Percentiles rank a stretch among this genome's conserved stretches.
phyloP scores from a whole-genome alignment of 2,888 invertebrate genomes.

The Acleris emargana region DNA sequence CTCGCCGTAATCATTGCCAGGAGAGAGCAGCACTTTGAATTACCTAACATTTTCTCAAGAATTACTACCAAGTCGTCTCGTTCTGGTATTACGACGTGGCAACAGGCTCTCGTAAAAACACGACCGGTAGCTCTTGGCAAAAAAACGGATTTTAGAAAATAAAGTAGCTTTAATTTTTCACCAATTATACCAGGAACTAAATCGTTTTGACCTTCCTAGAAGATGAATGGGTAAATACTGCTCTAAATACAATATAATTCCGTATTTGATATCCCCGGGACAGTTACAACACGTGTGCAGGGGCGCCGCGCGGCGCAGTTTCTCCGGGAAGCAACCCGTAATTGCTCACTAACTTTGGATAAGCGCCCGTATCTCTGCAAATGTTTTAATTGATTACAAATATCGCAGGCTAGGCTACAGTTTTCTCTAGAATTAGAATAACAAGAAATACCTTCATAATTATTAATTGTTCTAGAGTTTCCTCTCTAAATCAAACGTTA shows the following conservation, averaged over 20 bases:
- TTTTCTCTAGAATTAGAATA: no score
- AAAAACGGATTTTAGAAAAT: neutral
- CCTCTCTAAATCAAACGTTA: no score
- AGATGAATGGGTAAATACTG: no score
- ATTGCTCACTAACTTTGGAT: conserved; percentile 22
- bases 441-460: no score
- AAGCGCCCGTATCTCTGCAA: conserved; percentile 4
- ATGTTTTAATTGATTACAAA: conserved; percentile 34
- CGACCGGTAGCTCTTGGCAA: neutral
- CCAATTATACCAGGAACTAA: no score
- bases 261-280: no score
- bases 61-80: conserved; percentile 21
- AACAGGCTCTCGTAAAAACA: conserved; percentile 18
- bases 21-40: conserved; percentile 38
- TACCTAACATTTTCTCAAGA: conserved; percentile 33
- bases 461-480: no score
- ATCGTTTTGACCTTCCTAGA: no score
- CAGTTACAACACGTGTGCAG: no score
- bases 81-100: conserved; percentile 15
- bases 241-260: no score
- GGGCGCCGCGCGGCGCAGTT: conserved; percentile 1
- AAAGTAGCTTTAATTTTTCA: neutral
- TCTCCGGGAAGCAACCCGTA: conserved; percentile 15
- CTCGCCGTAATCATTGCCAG: conserved; percentile 57
- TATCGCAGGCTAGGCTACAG: conserved; percentile 4